These are phyloP conservation scores for Coptodon rendalli DNA, from an alignment of 2,113 vertebrate species.

Conservation along the genomic window DNA sequence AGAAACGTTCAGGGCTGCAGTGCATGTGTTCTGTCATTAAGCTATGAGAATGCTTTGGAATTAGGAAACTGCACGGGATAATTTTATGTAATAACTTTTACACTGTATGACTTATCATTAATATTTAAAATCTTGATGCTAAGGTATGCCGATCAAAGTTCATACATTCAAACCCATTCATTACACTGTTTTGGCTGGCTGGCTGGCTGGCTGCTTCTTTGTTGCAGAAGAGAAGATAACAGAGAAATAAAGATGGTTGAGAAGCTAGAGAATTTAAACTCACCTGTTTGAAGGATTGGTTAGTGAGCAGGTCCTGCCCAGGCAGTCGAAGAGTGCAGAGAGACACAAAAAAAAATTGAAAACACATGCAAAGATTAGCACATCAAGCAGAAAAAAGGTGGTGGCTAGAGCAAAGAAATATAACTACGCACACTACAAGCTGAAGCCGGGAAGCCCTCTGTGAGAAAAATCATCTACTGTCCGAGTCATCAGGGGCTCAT, in stretches of 20 bases:
- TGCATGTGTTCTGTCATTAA: not conserved
- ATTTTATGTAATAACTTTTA: not conserved
- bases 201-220: not conserved
- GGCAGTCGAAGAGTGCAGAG: slow-evolving; percentile 74
- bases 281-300: slow-evolving; percentile 89
- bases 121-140: not conserved
- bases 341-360: slow-evolving; percentile 78
- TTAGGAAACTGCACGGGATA: not conserved
- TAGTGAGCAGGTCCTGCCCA: slow-evolving; percentile 94
- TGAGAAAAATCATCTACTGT: not conserved
- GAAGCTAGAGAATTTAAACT: slow-evolving; percentile 64
- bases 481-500: slow-evolving; percentile 34
- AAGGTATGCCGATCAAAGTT: not conserved
- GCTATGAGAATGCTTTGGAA: not conserved
- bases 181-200: not conserved
- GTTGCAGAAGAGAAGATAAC: not conserved
- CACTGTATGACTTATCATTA: not conserved
- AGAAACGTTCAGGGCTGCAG: not conserved
- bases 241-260: not conserved
- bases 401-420: slow-evolving; percentile 41
- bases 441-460: slow-evolving; percentile 20
- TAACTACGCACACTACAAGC: slow-evolving; percentile 39
- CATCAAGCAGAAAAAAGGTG: slow-evolving; percentile 52
- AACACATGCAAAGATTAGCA: slow-evolving; percentile 77
- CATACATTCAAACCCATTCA: not conserved